Evolutionary conservation across 2,113 vertebrate genomes (phyloP), one percentile per base, ranked within the genome.

Genomic region (Chloebia gouldiae): DNA sequence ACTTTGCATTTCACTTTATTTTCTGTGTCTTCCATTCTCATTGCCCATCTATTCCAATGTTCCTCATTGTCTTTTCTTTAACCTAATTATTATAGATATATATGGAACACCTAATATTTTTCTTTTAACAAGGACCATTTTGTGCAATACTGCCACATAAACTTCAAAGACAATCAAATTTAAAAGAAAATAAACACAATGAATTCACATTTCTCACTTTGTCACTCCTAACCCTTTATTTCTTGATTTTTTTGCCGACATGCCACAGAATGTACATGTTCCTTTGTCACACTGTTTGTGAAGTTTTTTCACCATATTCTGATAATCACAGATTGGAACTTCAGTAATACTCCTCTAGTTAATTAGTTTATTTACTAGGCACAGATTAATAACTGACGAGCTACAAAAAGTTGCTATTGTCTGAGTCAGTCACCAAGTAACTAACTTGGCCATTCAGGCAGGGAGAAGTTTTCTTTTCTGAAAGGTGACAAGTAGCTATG

Each of bases 401-500:
- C 81, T 79, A 97, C 77, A 84, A 95, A 81, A 95, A 91, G 61
- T 87, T 27, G 7, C 78, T 91, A 87, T 91, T 96, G 86, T 92
- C 54, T 86, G 66, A 91, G 49, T 54, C 88, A 79, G 85, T 45
- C 82, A 92, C 88, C 82, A 88, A 94, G 33, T 86, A 88, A 91
- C 77, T 84, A 85, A 95, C 72, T 91, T 92, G 90, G 88, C 79
- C 57, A 10, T 75, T 96, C 86, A 96, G 81, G 79, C 88, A 93
- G 47, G 63, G 70, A 93, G 51, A 86, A 93, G 92, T 81, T 93
- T 92, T 84, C 80, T 60, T 88, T 80, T 88, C 92, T 81, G 72
- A 90, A 95, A 96, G 95, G 94, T 97, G 92, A 95, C 92, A 96
- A 95, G 85, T 92, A 96, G 93, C 88, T 94, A 66, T 78, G 90